Evolutionary conservation across 2,797 vertebrate species (phyloP).

Genomic region (Pseudomugil tenellus): DNA sequence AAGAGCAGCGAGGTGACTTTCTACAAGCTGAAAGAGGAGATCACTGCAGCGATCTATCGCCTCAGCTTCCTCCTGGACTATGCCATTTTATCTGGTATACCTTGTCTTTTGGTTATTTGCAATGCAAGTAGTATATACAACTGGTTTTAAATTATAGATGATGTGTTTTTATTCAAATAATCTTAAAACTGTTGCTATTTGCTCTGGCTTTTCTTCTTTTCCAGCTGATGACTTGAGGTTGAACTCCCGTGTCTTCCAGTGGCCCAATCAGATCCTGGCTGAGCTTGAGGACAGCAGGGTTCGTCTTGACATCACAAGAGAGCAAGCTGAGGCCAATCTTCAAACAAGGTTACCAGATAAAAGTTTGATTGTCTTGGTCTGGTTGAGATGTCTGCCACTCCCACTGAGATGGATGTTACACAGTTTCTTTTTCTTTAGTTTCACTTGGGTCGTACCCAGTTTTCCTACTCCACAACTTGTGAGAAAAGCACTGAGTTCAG

Average conservation of each 20-base stretch:
- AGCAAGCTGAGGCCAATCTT: constrained; percentile 77
- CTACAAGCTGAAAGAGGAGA: constrained; percentile 81
- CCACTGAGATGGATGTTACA: background rate
- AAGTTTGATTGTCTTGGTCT: background rate
- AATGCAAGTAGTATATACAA: background rate
- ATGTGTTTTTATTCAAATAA: background rate
- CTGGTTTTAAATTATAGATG: background rate
- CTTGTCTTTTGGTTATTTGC: constrained; percentile 23
- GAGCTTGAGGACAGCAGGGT: constrained; percentile 81
- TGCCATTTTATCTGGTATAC: constrained; percentile 83
- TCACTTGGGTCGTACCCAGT: background rate
- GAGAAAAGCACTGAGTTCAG: background rate
- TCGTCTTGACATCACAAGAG: constrained; percentile 67
- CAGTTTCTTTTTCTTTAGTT: background rate
- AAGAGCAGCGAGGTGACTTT: constrained; percentile 86
- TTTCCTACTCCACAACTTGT: background rate
- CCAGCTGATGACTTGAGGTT: constrained; percentile 88
- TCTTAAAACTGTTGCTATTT: background rate
- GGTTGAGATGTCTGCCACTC: background rate
- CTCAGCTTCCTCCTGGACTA: constrained; percentile 88
- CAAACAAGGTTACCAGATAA: constrained; percentile 80
- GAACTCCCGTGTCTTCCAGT: constrained; percentile 87
- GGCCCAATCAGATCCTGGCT: constrained; percentile 84
- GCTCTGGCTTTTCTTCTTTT: constrained; percentile 6
- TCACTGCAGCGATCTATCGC: constrained; percentile 80